phyloP scores from a whole-genome alignment of 2,113 vertebrate genomes.

The Sapajus apella region DNA sequence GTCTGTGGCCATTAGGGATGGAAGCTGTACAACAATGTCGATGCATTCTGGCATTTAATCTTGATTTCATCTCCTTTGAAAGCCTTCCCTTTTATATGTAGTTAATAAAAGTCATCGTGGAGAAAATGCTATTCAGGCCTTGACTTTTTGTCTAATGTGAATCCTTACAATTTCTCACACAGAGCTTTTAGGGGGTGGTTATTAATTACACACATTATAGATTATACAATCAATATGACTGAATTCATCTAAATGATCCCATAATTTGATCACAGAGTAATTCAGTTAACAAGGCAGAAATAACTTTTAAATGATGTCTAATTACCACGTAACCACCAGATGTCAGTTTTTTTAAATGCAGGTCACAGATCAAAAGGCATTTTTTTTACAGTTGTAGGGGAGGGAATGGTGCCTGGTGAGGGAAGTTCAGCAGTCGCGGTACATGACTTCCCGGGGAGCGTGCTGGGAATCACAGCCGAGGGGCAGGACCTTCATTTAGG shows the following conservation, averaged over 20 bases:
- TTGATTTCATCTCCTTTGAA: not conserved
- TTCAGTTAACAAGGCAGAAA: conserved; percentile 79
- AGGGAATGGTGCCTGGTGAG: not conserved
- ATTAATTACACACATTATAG: conserved; percentile 77
- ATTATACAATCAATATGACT: conserved; percentile 76
- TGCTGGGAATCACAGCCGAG: not conserved
- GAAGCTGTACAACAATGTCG: not conserved
- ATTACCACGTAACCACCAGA: conserved; percentile 71
- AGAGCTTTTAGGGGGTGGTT: conserved; percentile 65
- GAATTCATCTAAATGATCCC: conserved; percentile 75
- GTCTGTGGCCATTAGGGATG: not conserved
- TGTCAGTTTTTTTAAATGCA: conserved; percentile 75
- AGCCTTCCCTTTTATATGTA: not conserved
- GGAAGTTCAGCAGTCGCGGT: not conserved
- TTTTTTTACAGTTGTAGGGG: conserved; percentile 30
- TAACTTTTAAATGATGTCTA: conserved; percentile 77
- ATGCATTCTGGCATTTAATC: not conserved
- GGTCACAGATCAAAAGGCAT: conserved; percentile 73
- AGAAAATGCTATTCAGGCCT: not conserved
- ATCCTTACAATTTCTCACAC: conserved; percentile 50
- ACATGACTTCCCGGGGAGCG: not conserved
- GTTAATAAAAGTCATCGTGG: conserved; percentile 40
- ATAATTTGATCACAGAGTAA: conserved; percentile 74
- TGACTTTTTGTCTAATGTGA: conserved; percentile 57
- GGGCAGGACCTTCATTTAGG: not conserved